Evolutionary conservation across 2,797 vertebrate genomes (phyloP).

Genomic region (Trachurus trachurus): DNA sequence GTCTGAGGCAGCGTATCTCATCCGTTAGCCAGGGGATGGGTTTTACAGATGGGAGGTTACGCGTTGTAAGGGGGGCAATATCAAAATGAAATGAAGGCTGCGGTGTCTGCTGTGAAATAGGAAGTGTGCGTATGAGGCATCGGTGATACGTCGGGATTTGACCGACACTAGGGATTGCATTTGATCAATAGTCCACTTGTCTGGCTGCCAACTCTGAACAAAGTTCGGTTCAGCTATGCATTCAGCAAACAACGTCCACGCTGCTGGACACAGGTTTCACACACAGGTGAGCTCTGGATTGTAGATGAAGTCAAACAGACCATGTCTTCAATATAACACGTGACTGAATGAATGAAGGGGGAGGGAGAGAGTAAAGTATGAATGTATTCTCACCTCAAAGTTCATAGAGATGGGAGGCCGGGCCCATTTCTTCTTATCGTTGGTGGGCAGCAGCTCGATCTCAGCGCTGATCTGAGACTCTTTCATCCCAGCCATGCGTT

Average conservation of each 20-base stretch:
- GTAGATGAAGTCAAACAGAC: neutral
- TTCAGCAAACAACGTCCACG: neutral
- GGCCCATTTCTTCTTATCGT: conserved; percentile 99
- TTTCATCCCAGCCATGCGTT: conserved; percentile 99
- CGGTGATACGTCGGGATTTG: conserved; percentile 28
- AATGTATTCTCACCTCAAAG: conserved; percentile 91
- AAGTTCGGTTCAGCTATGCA: neutral
- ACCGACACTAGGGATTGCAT: conserved; percentile 19
- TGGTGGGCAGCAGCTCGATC: conserved; percentile 97
- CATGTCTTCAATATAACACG: neutral
- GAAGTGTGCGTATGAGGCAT: neutral
- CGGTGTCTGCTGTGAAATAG: neutral
- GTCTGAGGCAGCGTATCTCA: no score
- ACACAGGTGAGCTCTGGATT: neutral
- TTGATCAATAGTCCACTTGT: conserved; percentile 22
- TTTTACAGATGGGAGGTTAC: no score
- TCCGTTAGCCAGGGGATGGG: no score
- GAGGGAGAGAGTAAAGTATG: no score
- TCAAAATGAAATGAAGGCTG: conserved; percentile 28
- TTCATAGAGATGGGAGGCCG: conserved; percentile 99
- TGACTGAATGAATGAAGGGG: neutral
- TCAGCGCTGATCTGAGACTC: conserved; percentile 99
- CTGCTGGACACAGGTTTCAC: neutral
- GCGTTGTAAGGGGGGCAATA: no score
- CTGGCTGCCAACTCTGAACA: neutral